Base-by-base conservation (phyloP, 2,113 vertebrate species). In the Phrynocephalus versicolor region DNA sequence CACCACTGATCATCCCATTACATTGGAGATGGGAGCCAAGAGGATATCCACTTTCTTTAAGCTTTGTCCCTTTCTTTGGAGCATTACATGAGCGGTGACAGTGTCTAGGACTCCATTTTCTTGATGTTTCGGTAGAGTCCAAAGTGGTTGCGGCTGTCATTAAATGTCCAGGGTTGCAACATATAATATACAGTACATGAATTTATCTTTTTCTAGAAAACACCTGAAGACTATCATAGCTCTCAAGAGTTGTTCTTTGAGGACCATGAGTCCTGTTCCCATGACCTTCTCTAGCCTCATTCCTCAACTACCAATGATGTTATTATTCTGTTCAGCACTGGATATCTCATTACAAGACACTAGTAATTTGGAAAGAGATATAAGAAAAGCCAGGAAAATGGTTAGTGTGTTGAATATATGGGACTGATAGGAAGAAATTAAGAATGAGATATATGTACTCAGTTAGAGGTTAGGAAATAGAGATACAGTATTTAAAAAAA, bases 361-460 rank as follows among this genome's bases (percentile, higher is more conserved):
- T 41, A 27, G 37, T 35, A 62, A 41, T 23, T 18, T 60, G 55
- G 81, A 62, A 14, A 30, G 57, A 73, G 69, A 73, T 72, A 23
- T 71, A 25, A 72, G 67, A 72, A 23, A 15, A 55, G 39, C 19
- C 27, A 73, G 55, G n/a, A 65, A 58, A 73, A 73, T 41, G n/a
- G n/a, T n/a, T n/a, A 27, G 33, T 19, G 18, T 73, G 70, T 37
- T 60, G 33, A 70, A 71, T 41, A 30, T 57, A 3, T 14, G n/a
- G 60, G 51, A 33, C 16, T 60, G 65, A 60, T 58, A 41, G 21
- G 45, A 12, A 35, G 25, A n/a, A 7, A 30, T 27, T 55, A 67
- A 41, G 72, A 69, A 64, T 80, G 80, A 79, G 81, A 86, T 85
- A 57, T 5, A 60, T 70, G 55, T 57, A 55, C 51, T 16, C 58